Evolutionary conservation across 2,888 invertebrate species (phyloP).

Genomic region (Panzeria rudis): DNA sequence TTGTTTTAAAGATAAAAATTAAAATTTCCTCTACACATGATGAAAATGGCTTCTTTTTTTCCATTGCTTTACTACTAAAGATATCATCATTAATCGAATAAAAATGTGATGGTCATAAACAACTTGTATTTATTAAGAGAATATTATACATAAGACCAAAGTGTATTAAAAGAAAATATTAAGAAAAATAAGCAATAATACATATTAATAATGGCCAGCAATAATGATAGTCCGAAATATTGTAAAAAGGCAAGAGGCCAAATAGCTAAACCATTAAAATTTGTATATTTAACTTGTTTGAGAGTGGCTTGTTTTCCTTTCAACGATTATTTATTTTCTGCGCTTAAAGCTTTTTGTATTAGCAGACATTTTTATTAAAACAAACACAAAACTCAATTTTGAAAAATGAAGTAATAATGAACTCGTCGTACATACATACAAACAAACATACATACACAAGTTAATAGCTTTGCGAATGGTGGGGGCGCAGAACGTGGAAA

Average conservation of each 20-base stretch:
- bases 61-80: constrained; percentile 2
- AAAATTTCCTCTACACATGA: constrained; percentile 31
- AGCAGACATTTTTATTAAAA: background rate
- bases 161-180: constrained; percentile 30
- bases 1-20: constrained; percentile 21
- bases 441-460: background rate
- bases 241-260: background rate
- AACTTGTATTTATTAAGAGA: constrained; percentile 53
- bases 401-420: constrained; percentile 13
- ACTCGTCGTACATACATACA: background rate
- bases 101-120: constrained; percentile 65
- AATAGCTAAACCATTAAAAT: constrained; percentile 17
- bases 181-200: constrained; percentile 13
- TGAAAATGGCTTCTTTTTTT: constrained; percentile 2
- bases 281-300: constrained; percentile 7
- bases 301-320: background rate
- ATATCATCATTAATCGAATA: constrained; percentile 61
- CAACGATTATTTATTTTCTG: constrained; percentile 17
- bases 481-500: background rate
- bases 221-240: background rate
- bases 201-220: constrained; percentile 1
- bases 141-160: constrained; percentile 2
- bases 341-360: constrained; percentile 1
- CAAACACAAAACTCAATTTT: constrained; percentile 4
- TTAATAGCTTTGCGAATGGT: background rate